Evolutionary conservation across 2,888 invertebrate genomes (phyloP).

Genomic region (Sminthurides aquaticus): DNA sequence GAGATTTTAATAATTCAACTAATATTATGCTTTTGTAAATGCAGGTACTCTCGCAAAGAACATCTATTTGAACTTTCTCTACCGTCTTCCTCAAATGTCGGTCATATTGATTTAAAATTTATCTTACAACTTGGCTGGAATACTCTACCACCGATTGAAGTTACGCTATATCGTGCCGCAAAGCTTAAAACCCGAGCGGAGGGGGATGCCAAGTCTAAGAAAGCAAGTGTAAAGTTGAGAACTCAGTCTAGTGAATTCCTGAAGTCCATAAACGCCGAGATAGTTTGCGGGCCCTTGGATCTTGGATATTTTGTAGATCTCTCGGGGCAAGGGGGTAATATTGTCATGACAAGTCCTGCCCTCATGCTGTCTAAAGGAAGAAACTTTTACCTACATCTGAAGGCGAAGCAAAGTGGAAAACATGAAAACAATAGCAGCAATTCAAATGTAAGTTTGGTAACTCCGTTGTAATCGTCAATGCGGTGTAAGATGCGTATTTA

Average conservation of each 20-base stretch:
- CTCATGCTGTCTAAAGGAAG: constrained; percentile 68
- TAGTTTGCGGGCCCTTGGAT: constrained; percentile 80
- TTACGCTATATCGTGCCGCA: constrained; percentile 52
- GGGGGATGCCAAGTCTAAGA: background rate
- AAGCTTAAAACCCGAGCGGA: constrained; percentile 16
- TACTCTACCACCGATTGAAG: constrained; percentile 70
- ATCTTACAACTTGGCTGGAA: constrained; percentile 66
- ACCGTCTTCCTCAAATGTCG: constrained; percentile 67
- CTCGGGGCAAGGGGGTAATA: constrained; percentile 73
- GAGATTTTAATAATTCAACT: background rate
- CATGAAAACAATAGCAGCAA: constrained; percentile 12
- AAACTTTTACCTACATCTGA: constrained; percentile 54
- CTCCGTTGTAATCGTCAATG: background rate
- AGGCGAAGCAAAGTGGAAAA: constrained; percentile 35
- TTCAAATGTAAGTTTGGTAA: too few species aligned
- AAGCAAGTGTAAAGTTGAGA: constrained; percentile 26
- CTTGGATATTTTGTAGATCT: constrained; percentile 63
- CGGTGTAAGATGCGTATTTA: constrained; percentile 1
- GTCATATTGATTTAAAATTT: constrained; percentile 85
- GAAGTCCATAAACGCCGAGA: constrained; percentile 79
- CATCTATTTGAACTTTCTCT: constrained; percentile 82
- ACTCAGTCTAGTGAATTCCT: constrained; percentile 66
- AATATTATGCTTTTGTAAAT: constrained; percentile 46
- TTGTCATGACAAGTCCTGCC: constrained; percentile 79
- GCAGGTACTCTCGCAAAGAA: constrained; percentile 88